Evolutionary conservation across 2,797 vertebrate genomes (phyloP).

Genomic region (Brotula barbata): DNA sequence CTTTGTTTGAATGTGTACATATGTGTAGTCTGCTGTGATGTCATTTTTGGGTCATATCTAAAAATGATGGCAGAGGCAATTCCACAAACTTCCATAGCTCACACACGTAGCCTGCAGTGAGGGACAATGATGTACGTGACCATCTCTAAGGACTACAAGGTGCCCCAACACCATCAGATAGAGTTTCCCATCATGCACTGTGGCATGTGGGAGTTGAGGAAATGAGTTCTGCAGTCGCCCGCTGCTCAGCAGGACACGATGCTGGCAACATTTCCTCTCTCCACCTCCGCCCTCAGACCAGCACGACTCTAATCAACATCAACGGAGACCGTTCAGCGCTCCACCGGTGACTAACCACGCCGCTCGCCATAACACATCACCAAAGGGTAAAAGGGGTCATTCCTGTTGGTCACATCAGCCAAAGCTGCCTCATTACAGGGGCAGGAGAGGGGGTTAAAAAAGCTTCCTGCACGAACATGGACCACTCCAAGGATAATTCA

Average conservation of each 20-base stretch:
- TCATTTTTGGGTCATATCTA: too few species aligned
- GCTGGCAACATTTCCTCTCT: constrained; percentile 46
- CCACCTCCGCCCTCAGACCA: constrained; percentile 59
- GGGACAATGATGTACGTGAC: constrained; percentile 5
- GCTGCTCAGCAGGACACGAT: constrained; percentile 49
- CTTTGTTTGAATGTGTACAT: too few species aligned
- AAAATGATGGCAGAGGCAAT: too few species aligned
- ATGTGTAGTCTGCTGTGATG: too few species aligned
- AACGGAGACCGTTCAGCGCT: constrained; percentile 49
- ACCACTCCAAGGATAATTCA: constrained; percentile 68
- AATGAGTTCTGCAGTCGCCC: constrained; percentile 57
- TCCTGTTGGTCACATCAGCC: constrained; percentile 43
- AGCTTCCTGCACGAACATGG: constrained; percentile 31
- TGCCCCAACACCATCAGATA: constrained; percentile 44
- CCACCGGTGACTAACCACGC: constrained; percentile 48
- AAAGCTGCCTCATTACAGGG: constrained; percentile 42
- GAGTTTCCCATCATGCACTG: constrained; percentile 64
- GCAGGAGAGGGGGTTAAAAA: constrained; percentile 2
- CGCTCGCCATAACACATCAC: constrained; percentile 33
- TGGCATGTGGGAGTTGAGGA: constrained; percentile 61
- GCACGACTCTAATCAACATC: constrained; percentile 61
- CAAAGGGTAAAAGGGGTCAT: constrained; percentile 52
- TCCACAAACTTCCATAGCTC: too few species aligned
- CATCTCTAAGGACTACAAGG: constrained; percentile 26
- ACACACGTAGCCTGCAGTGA: too few species aligned